Evolutionary conservation across 2,113 vertebrate genomes (phyloP).

Genomic region (Gymnorhina tibicen): DNA sequence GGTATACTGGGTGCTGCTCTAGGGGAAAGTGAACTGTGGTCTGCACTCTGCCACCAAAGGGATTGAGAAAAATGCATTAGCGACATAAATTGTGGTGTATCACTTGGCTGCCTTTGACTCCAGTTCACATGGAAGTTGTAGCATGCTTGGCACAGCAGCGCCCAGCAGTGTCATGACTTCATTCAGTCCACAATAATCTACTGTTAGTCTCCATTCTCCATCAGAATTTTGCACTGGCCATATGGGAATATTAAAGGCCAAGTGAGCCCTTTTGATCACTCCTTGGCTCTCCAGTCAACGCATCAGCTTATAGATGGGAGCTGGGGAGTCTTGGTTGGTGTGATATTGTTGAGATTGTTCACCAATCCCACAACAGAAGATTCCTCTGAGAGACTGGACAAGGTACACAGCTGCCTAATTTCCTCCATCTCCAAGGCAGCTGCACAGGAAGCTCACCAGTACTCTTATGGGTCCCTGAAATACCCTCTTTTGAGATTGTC

Average conservation of each 20-base stretch:
- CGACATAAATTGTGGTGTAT: not conserved
- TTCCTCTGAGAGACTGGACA: not conserved
- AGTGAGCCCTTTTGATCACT: not conserved
- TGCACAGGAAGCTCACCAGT: not conserved
- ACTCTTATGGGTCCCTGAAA: not conserved
- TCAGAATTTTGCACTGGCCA: not conserved
- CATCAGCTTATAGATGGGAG: not conserved
- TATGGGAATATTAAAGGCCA: not conserved
- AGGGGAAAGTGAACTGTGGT: not conserved
- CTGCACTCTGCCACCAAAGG: not conserved
- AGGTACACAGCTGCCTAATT: not conserved
- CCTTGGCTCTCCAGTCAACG: not conserved
- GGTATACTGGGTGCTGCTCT: not conserved
- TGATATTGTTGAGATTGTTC: not conserved
- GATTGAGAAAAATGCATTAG: not conserved
- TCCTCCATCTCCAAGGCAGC: not conserved
- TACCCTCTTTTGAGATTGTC: not conserved
- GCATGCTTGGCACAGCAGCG: not conserved
- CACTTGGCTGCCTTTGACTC: not conserved
- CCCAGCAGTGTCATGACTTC: not conserved
- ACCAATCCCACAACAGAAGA: not conserved
- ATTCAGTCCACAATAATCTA: not conserved
- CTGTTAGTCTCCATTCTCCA: not conserved
- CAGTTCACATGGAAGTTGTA: not conserved
- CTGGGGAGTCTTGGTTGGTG: fast-evolving